Base-by-base conservation (phyloP, 2,888 invertebrate species). In the Doris montereyensis region DNA sequence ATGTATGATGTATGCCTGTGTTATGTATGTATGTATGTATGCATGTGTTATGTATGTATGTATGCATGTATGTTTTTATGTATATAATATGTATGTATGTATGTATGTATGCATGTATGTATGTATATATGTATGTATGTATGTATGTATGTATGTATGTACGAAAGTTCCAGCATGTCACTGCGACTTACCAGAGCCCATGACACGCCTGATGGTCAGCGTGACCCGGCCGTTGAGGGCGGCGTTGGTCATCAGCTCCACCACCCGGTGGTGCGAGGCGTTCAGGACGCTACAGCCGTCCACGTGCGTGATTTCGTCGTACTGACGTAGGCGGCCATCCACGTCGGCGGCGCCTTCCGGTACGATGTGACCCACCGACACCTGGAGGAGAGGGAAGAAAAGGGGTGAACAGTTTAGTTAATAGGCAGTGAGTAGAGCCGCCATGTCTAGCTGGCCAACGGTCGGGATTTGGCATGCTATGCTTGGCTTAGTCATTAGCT, bases 341-440 rank as follows among this genome's bases (percentile, higher is more conserved):
- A 96, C 92, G 91, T 96, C 96, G 1, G 97, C 99, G 1, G 98
- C 96, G 1, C 99, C 99, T 30, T 97, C 97, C 0, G 97, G 96
- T 76, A 99, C 98, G 83, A 99, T 97, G 90, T 97, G 97, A 1
- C 99, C 98, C 34, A 99, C 97, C 10, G 97, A 97, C 81, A 98
- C 95, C 94, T 95, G 91, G 83, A 88, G 86, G 17, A 10, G 17
- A 17, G 52, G 52, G 52, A 17, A 17, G 52, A 17, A 17, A 17
- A 17, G 52, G 52, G 52, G 52, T 41, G 5, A 41, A 41, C 52
- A 41, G 17, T 41, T 41, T 17, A 41, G 17, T 41, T 17, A 41
- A 41, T 41, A 17, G 52, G 52, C 5, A 41, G 17, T 10, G 52
- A 17, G 52, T 41, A n/a, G n/a, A n/a, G n/a, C n/a, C n/a, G n/a